Evolutionary conservation across 2,888 invertebrate species (phyloP), one percentile per base, ranked within the genome.

Genomic region (Lampropteryx suffumata): DNA sequence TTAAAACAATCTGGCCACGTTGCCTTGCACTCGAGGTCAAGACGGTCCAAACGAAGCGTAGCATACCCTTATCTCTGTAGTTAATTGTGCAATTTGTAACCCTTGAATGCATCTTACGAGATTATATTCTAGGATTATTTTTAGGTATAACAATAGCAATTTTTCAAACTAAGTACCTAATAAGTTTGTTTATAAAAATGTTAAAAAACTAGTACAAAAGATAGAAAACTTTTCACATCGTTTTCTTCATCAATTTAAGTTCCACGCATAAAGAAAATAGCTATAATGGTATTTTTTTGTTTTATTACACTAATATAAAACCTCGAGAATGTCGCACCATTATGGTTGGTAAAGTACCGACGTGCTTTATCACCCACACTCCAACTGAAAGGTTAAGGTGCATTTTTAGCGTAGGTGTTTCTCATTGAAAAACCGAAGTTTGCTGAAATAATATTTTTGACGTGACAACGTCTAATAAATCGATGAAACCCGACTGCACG

Each of bases 21-120:
- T n/a, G n/a, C n/a, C n/a, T n/a, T n/a, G n/a, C n/a, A 37, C 1
- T 45, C 24, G 12, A 36, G 33, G 26, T 33, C 26, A 33, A 33
- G 41, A 24, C 5, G 4, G 17, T 30, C 9, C 29, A 3, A 21
- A 17, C 24, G 10, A 12, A 41, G 13, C 42, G 32, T 27, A 1
- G 17, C 14, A 37, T 36, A 43, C 11, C 12, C 17, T 37, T 10
- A 33, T 43, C 30, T 21, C 2, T 4, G 17, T n/a, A 50, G 49
- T 28, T 43, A 28, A 13, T 43, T 34, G n/a, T 33, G 42, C 43
- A 34, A 17, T 43, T 35, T 35, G 14, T 27, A 14, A 35, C 10
- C 35, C 41, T 40, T 17, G 17, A 4, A 3, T 48, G 35, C 17
- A 40, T 26, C 26, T 35, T 17, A 2, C 24, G 21, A 44, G 35